Percentiles rank a stretch among this genome's conserved stretches.
phyloP scores from a whole-genome alignment of 2,797 vertebrate species.

The Pangasius krempfi region DNA sequence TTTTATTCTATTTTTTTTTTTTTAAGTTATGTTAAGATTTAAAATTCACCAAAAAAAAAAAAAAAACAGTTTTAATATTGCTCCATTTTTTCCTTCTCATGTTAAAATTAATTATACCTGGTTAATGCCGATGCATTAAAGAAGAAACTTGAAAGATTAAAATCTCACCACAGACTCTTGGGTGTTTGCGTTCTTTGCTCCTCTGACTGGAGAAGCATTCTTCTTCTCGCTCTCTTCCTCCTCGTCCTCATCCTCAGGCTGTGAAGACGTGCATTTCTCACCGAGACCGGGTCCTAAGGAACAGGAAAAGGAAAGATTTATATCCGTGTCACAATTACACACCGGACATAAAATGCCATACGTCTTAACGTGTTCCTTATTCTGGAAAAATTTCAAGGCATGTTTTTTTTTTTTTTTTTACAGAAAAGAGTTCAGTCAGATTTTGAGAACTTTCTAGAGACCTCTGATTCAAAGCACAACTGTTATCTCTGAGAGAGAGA shows the following conservation, averaged over 20 bases:
- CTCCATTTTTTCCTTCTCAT: too few relatives aligned
- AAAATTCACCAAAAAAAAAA: too few relatives aligned
- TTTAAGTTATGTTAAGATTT: too few relatives aligned
- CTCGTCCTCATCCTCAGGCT: not conserved
- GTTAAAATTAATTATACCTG: not conserved
- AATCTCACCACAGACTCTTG: not conserved
- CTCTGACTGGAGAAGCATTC: not conserved
- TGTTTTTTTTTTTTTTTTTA: not conserved
- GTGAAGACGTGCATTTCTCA: conserved; percentile 9
- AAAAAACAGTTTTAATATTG: too few relatives aligned
- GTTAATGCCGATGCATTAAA: not conserved
- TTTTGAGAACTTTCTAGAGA: not conserved
- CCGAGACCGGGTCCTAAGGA: not conserved
- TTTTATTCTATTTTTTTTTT: too few relatives aligned
- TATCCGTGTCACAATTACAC: not conserved
- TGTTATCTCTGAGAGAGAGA: not conserved
- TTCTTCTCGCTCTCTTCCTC: conserved; percentile 19
- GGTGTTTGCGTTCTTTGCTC: not conserved
- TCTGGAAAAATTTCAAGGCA: not conserved
- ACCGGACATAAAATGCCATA: not conserved
- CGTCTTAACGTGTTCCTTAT: not conserved
- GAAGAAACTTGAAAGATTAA: not conserved
- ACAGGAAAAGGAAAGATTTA: not conserved
- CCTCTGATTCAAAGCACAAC: not conserved
- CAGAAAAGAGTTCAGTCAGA: not conserved